A percentile compares a stretch with the other conserved stretches of the same genome.
Evolutionary conservation across 2,888 invertebrate genomes (phyloP).

Genomic region (Phasia obesa): DNA sequence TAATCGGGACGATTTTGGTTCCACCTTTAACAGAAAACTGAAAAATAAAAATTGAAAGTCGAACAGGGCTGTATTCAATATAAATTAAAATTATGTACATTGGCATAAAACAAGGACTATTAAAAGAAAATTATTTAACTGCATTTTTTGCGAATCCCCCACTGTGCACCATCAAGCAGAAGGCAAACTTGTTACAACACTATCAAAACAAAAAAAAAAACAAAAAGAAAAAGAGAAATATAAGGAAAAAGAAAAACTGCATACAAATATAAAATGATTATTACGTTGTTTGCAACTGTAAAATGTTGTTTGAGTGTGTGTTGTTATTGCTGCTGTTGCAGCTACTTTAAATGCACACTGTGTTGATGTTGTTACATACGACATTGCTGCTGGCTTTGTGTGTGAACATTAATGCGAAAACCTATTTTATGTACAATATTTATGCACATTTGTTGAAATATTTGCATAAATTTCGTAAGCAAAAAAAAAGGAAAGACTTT

Average conservation of each 20-base stretch:
- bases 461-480: slow-evolving; percentile 62
- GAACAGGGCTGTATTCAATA: no score
- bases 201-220: background rate
- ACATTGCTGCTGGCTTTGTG: background rate
- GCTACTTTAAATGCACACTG: slow-evolving; percentile 55
- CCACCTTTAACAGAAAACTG: no score
- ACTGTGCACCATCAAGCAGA: slow-evolving; percentile 45
- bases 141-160: no score
- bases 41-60: no score
- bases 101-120: no score
- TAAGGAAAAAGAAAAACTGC: slow-evolving; percentile 13
- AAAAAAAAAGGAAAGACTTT: background rate
- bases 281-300: slow-evolving; percentile 29
- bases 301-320: background rate
- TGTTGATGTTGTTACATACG: slow-evolving; percentile 27
- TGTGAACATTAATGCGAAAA: slow-evolving; percentile 43
- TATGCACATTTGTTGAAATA: slow-evolving; percentile 62
- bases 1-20: no score
- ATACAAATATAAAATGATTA: slow-evolving; percentile 53
- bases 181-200: slow-evolving; percentile 12
- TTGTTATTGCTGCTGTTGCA: slow-evolving; percentile 34
- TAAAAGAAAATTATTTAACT: no score
- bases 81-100: no score
- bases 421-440: slow-evolving; percentile 44
- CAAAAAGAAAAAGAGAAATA: slow-evolving; percentile 16